A percentile compares a stretch with the other conserved stretches of the same genome.
Evolutionary conservation across 1,140 invertebrate genomes (phyloP).

Genomic region (Lamellibrachia luymesi): DNA sequence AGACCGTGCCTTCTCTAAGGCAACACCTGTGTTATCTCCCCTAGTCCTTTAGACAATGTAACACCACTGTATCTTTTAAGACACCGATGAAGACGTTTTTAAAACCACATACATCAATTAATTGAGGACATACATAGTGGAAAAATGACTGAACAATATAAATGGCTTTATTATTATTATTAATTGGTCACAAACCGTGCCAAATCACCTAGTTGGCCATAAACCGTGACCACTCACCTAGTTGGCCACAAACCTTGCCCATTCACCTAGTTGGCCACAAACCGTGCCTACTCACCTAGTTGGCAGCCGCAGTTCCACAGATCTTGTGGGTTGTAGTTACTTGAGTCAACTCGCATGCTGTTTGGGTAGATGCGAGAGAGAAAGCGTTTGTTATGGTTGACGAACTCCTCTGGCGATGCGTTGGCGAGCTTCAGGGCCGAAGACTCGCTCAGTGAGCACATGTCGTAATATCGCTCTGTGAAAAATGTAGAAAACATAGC

Average conservation of each 20-base stretch:
- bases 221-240: no score
- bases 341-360: slow-evolving; percentile 61
- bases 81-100: no score
- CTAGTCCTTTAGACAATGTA: no score
- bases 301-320: slow-evolving; percentile 65
- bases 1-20: not conserved
- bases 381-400: slow-evolving; percentile 61
- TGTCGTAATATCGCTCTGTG: slow-evolving; percentile 54
- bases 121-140: not conserved
- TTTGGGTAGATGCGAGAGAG: slow-evolving; percentile 62
- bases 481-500: slow-evolving; percentile 24
- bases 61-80: no score
- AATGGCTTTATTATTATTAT: not conserved
- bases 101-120: no score
- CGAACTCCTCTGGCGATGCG: slow-evolving; percentile 60
- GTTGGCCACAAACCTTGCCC: no score
- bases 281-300: slow-evolving; percentile 54
- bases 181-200: no score
- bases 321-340: slow-evolving; percentile 65
- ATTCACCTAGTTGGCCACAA: no score
- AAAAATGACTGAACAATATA: not conserved
- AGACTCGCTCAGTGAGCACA: slow-evolving; percentile 59
- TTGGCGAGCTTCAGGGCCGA: slow-evolving; percentile 57
- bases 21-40: no score
- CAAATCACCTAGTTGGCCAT: no score